Evolutionary conservation across 2,113 vertebrate species (phyloP).

Genomic region (Eudyptes chrysolophus): DNA sequence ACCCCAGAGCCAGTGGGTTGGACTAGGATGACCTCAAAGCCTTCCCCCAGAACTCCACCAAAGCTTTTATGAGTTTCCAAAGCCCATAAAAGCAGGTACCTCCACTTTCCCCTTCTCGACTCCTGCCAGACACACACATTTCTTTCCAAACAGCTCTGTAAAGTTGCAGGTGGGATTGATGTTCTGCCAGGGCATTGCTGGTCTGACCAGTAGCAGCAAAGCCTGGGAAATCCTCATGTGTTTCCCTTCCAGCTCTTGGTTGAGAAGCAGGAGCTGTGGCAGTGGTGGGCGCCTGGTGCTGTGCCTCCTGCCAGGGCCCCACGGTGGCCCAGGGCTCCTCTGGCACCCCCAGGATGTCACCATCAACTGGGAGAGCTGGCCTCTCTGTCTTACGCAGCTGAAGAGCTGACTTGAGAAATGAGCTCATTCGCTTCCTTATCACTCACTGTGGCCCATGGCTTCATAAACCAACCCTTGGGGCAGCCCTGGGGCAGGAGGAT

Average conservation of each 20-base stretch:
- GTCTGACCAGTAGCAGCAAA: background rate
- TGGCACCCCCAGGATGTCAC: background rate
- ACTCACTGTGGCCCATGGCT: rapidly evolving
- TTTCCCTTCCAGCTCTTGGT: background rate
- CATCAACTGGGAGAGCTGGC: background rate
- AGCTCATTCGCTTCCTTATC: background rate
- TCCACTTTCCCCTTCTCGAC: background rate
- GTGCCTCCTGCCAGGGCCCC: background rate
- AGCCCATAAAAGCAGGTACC: background rate
- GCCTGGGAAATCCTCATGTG: background rate
- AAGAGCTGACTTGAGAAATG: background rate
- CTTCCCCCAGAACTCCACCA: background rate
- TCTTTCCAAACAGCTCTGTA: background rate
- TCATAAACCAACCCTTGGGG: background rate
- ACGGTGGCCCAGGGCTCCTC: background rate
- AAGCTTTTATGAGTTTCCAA: background rate
- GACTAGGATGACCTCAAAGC: background rate
- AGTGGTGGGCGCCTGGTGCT: background rate
- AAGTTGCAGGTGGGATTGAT: background rate
- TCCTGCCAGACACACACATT: rapidly evolving
- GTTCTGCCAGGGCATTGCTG: background rate
- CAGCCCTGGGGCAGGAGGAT: background rate
- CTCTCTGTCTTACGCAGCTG: background rate
- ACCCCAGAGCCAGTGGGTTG: rapidly evolving
- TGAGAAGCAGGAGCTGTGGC: background rate